These are phyloP conservation scores for Trialeurodes vaporariorum DNA, from an alignment of 1,140 invertebrate genomes.

Conservation along the genomic window DNA sequence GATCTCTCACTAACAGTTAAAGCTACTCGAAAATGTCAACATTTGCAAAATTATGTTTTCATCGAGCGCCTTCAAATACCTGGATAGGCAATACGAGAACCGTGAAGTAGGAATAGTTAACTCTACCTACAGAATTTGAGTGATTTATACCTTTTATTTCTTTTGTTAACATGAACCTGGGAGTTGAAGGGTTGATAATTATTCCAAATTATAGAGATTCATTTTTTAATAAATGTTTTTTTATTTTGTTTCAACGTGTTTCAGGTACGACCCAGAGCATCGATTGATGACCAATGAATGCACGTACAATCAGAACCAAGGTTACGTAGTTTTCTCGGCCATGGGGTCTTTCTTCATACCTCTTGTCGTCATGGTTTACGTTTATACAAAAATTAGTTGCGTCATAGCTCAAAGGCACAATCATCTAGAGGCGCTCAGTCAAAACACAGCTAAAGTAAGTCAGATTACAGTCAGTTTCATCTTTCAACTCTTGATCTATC, in stretches of 20 bases:
- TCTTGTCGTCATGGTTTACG: slow-evolving; percentile 81
- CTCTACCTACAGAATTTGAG: too few species aligned
- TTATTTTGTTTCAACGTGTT: slow-evolving; percentile 20
- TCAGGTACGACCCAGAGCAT: slow-evolving; percentile 51
- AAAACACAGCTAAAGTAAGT: slow-evolving; percentile 12
- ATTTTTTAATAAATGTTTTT: too few species aligned
- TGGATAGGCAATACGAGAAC: too few species aligned
- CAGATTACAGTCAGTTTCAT: too few species aligned
- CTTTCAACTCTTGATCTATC: too few species aligned
- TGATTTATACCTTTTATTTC: too few species aligned
- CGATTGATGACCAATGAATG: slow-evolving; percentile 40
- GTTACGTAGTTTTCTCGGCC: slow-evolving; percentile 82
- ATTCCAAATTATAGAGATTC: not conserved
- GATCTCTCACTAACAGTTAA: too few species aligned
- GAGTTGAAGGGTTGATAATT: not conserved
- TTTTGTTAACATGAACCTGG: too few species aligned
- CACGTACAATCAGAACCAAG: slow-evolving; percentile 64
- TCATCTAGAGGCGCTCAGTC: slow-evolving; percentile 25
- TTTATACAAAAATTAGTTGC: slow-evolving; percentile 77
- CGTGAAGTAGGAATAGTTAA: too few species aligned
- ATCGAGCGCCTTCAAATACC: too few species aligned
- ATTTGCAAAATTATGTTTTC: too few species aligned
- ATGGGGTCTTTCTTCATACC: slow-evolving; percentile 89
- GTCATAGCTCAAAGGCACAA: slow-evolving; percentile 55
- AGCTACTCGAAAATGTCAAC: too few species aligned